Conservation (phyloP, 2,888 invertebrate species). For the Tetrapedia diversipes region DNA sequence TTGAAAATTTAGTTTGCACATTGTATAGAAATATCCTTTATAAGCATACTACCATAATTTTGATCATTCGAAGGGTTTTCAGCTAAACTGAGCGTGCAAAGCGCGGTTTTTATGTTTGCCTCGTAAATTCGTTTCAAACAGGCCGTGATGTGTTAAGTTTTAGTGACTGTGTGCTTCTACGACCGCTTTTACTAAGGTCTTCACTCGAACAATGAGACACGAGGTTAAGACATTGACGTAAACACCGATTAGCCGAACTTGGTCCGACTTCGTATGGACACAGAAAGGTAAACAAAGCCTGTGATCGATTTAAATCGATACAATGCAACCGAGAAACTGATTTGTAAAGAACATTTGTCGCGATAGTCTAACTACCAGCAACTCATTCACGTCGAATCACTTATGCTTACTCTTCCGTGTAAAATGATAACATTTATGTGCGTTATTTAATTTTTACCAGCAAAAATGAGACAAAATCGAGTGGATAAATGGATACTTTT, state of each 20-base stretch:
- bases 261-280: conserved; percentile 20
- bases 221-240: conserved; percentile 26
- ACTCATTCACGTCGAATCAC: background rate
- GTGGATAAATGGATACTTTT: too few species aligned
- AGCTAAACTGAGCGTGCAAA: background rate
- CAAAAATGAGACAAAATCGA: too few species aligned
- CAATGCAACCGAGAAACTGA: background rate
- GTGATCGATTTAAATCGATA: background rate
- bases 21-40: too few species aligned
- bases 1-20: too few species aligned
- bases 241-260: conserved; percentile 17
- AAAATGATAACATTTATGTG: background rate
- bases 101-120: conserved; percentile 13
- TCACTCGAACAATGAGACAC: conserved; percentile 22
- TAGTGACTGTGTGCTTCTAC: background rate
- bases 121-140: conserved; percentile 22
- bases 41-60: too few species aligned
- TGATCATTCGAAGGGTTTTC: too few species aligned
- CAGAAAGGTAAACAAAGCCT: background rate
- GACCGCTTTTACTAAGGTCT: conserved; percentile 20
- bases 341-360: background rate
- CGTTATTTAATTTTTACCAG: too few species aligned
- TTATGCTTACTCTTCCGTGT: background rate
- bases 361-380: background rate
- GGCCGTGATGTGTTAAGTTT: conserved; percentile 20